phyloP scores from a whole-genome alignment of 1,140 invertebrate species.

The Drosophila chauvacae region DNA sequence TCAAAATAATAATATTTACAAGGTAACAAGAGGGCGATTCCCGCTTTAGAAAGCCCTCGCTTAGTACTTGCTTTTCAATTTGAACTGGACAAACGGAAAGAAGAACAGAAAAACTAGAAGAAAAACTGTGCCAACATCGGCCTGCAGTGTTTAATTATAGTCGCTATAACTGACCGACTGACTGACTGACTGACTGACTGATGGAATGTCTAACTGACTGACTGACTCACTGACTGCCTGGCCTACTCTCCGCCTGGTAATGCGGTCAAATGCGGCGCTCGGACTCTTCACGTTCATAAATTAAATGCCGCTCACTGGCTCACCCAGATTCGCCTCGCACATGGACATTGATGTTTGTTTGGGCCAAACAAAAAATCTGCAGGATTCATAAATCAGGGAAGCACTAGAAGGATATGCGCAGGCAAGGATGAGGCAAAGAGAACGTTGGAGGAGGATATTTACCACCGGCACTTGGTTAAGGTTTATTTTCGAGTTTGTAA shows the following conservation, averaged over 20 bases:
- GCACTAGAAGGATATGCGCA: constrained; percentile 10
- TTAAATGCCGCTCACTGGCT: constrained; percentile 41
- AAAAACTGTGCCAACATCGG: constrained; percentile 51
- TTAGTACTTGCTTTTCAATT: constrained; percentile 50
- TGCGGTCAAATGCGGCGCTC: constrained; percentile 43
- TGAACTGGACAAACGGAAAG: constrained; percentile 38
- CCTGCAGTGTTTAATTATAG: constrained; percentile 69
- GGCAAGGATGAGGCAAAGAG: neutral
- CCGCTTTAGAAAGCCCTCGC: neutral
- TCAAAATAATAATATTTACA: neutral
- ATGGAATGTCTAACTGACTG: neutral
- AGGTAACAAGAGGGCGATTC: neutral
- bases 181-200: constrained; percentile 4
- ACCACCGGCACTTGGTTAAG: constrained; percentile 1
- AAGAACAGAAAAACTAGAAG: constrained; percentile 22
- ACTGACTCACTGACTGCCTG: neutral
- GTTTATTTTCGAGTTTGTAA: constrained; percentile 21
- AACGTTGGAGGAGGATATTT: neutral
- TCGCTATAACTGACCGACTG: constrained; percentile 23
- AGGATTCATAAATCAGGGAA: constrained; percentile 36
- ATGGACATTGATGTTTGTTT: constrained; percentile 35
- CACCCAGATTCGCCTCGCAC: constrained; percentile 2
- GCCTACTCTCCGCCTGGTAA: constrained; percentile 20
- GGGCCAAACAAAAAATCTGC: constrained; percentile 36
- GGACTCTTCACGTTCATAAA: constrained; percentile 53